Conservation (phyloP, 1,140 invertebrate genomes). For the Spodoptera litura region DNA sequence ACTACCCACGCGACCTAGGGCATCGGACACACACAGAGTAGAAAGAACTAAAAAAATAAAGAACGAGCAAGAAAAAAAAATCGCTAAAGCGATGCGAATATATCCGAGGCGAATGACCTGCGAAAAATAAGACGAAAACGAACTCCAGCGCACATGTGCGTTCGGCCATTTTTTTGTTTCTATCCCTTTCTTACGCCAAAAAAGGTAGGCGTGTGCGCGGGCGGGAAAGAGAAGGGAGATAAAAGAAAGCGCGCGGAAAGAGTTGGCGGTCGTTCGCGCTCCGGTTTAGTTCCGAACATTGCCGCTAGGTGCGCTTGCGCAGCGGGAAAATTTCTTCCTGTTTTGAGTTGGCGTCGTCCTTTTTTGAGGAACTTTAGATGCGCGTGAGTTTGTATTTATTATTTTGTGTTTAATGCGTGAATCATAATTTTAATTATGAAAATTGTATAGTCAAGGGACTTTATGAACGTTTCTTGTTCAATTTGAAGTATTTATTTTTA, state of each 20-base stretch:
- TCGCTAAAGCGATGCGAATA: constrained; percentile 73
- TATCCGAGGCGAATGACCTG: constrained; percentile 79
- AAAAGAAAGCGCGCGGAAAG: constrained; percentile 81
- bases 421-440: not conserved
- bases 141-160: constrained; percentile 81
- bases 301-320: constrained; percentile 69
- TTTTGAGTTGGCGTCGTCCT: constrained; percentile 66
- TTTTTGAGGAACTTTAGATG: constrained; percentile 59
- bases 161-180: constrained; percentile 78
- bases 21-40: constrained; percentile 67
- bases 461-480: too few species aligned
- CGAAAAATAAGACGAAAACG: constrained; percentile 83
- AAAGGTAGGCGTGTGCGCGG: constrained; percentile 52
- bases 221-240: constrained; percentile 68
- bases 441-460: not conserved
- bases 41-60: constrained; percentile 65
- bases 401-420: constrained; percentile 19
- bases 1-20: constrained; percentile 74
- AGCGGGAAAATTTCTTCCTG: constrained; percentile 80
- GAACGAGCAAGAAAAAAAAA: constrained; percentile 64
- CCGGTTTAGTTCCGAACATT: constrained; percentile 71
- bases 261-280: constrained; percentile 72
- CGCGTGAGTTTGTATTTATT: constrained; percentile 48
- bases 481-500: too few species aligned
- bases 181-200: constrained; percentile 75